Evolutionary conservation across 2,888 invertebrate species (phyloP).

Genomic region (Drosophila rellima): DNA sequence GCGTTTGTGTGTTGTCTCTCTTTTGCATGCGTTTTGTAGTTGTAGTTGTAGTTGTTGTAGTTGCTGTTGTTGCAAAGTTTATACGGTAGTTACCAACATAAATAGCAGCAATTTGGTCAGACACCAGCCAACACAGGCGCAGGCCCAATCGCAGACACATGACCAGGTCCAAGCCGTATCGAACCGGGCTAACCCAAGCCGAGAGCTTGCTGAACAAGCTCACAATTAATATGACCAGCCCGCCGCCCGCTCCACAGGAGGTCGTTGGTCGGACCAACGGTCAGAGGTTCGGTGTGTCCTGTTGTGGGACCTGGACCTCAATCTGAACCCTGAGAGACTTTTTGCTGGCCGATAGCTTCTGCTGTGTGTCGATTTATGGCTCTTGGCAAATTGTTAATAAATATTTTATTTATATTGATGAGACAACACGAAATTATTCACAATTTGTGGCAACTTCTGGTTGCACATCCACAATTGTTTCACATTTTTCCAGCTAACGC

Average conservation of each 20-base stretch:
- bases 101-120: conserved; percentile 85
- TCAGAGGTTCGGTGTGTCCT: conserved; percentile 50
- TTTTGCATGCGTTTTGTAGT: conserved; percentile 48
- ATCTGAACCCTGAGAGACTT: conserved; percentile 40
- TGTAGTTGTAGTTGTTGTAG: conserved; percentile 63
- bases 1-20: conserved; percentile 78
- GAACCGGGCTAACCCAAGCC: conserved; percentile 31
- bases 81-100: conserved; percentile 86
- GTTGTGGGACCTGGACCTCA: conserved; percentile 28
- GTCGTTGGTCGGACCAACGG: conserved; percentile 40
- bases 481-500: conserved; percentile 27
- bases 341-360: conserved; percentile 19
- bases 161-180: not conserved
- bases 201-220: conserved; percentile 73
- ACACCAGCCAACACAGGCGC: conserved; percentile 63
- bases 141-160: conserved; percentile 1
- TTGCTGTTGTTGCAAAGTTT: conserved; percentile 78
- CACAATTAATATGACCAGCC: conserved; percentile 78
- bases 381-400: conserved; percentile 79
- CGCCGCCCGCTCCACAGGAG: conserved; percentile 71
- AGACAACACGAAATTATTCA: conserved; percentile 76
- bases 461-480: conserved; percentile 35
- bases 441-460: conserved; percentile 58
- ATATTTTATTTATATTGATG: conserved; percentile 81
- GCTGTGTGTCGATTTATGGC: conserved; percentile 73